Evolutionary conservation across 2,797 vertebrate genomes (phyloP).

Genomic region (Anabacerthia variegaticeps): DNA sequence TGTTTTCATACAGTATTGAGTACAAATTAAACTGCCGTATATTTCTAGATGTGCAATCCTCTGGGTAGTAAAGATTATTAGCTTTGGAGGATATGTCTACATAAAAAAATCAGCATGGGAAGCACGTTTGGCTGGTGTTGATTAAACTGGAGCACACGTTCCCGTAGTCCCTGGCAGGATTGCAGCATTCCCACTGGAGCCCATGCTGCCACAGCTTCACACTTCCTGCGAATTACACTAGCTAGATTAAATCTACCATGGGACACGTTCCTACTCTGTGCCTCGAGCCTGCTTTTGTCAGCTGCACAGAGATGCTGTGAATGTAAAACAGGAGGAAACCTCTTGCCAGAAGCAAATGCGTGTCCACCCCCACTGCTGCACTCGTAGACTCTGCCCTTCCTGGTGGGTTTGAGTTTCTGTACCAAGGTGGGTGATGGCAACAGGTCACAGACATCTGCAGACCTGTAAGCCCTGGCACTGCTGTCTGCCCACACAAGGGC

Average conservation of each 20-base stretch:
- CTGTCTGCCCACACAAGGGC: not conserved
- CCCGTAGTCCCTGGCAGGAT: not conserved
- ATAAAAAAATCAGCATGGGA: not conserved
- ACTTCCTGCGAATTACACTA: not conserved
- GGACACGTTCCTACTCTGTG: fast-evolving
- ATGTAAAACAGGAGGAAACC: not conserved
- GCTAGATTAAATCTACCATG: not conserved
- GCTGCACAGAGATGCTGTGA: not conserved
- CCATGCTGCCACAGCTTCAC: not conserved
- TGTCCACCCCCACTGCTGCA: not conserved
- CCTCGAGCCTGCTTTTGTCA: not conserved
- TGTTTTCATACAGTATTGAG: slow-evolving; percentile 27
- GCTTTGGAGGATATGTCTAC: not conserved
- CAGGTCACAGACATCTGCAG: not conserved
- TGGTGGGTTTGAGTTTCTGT: not conserved
- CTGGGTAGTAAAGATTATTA: slow-evolving; percentile 45
- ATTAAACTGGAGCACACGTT: not conserved
- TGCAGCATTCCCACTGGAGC: not conserved
- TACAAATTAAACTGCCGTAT: not conserved
- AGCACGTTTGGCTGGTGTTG: not conserved
- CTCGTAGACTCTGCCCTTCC: not conserved
- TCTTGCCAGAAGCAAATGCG: not conserved
- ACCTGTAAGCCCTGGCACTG: not conserved
- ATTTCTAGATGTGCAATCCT: slow-evolving; percentile 37
- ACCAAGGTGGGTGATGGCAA: not conserved